A percentile compares a stretch with the other conserved stretches of the same genome.
These are phyloP conservation scores for Andrena minutula DNA, from an alignment of 2,888 invertebrate genomes.

Conservation along the genomic window DNA sequence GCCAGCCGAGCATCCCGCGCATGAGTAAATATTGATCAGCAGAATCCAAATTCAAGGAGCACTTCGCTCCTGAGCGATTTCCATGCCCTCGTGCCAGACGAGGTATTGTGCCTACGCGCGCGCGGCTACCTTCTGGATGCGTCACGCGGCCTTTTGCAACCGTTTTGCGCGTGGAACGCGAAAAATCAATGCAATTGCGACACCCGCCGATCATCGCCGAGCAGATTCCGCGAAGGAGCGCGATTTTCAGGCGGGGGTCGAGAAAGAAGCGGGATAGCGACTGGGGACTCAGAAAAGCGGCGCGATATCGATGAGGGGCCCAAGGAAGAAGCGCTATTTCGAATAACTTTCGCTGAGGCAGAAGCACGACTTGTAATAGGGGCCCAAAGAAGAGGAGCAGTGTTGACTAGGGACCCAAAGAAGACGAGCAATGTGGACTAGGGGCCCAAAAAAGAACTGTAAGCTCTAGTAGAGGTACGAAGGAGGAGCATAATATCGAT, in stretches of 20 bases:
- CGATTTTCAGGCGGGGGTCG: background rate
- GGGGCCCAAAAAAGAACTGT: too few species aligned
- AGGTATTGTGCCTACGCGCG: slow-evolving; percentile 24
- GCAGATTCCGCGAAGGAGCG: background rate
- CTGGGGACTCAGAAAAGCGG: too few species aligned
- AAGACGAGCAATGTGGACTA: too few species aligned
- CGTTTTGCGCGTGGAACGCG: slow-evolving; percentile 5
- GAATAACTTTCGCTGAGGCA: too few species aligned
- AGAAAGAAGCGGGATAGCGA: background rate
- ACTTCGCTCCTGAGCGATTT: background rate
- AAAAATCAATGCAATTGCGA: slow-evolving; percentile 16
- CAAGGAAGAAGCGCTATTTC: too few species aligned
- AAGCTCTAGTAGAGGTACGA: too few species aligned
- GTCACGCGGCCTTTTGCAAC: slow-evolving; percentile 48
- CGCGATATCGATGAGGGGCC: background rate
- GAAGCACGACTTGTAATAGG: too few species aligned
- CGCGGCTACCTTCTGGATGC: slow-evolving; percentile 35
- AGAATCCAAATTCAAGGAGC: background rate
- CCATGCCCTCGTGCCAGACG: background rate
- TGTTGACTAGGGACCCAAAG: too few species aligned
- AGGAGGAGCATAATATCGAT: too few species aligned
- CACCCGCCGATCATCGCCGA: background rate
- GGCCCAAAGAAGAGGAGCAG: too few species aligned
- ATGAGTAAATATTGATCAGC: slow-evolving; percentile 20
- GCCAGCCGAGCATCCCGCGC: slow-evolving; percentile 32